Conservation (phyloP, 1,140 invertebrate genomes). For the Rhyzopertha dominica region DNA sequence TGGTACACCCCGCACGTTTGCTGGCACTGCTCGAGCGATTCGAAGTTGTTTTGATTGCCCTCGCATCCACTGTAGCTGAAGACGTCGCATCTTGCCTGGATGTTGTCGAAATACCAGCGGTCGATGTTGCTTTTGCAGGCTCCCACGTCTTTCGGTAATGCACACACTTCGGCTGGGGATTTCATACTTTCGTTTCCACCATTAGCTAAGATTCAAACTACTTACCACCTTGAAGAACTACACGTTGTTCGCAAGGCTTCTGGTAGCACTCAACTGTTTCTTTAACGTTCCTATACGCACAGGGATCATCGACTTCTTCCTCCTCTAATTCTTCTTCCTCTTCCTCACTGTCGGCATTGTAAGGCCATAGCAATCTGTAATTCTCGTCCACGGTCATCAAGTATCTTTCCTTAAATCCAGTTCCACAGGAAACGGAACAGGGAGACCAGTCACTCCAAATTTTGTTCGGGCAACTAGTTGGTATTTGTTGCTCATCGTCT, state of each 20-base stretch:
- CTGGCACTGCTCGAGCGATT: conserved; percentile 47
- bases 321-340: conserved; percentile 25
- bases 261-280: conserved; percentile 47
- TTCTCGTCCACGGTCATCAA: conserved; percentile 34
- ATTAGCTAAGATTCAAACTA: conserved; percentile 39
- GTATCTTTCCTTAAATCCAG: conserved; percentile 56
- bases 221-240: too few relatives aligned
- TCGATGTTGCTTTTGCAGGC: conserved; percentile 61
- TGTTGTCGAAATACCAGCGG: conserved; percentile 68
- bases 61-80: conserved; percentile 75
- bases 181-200: conserved; percentile 23
- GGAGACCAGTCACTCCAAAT: conserved; percentile 60
- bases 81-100: conserved; percentile 57
- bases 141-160: conserved; percentile 54
- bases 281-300: conserved; percentile 39
- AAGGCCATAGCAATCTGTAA: conserved; percentile 21
- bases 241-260: conserved; percentile 17
- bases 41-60: conserved; percentile 71
- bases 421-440: conserved; percentile 60
- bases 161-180: conserved; percentile 52
- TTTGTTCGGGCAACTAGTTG: conserved; percentile 25
- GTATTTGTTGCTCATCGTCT: conserved; percentile 12
- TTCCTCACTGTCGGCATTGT: conserved; percentile 11
- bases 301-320: conserved; percentile 42
- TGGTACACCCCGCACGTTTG: conserved; percentile 42